Evolutionary conservation across 2,113 vertebrate species (phyloP), one percentile per base, ranked within the genome.

Genomic region (Zeus faber): DNA sequence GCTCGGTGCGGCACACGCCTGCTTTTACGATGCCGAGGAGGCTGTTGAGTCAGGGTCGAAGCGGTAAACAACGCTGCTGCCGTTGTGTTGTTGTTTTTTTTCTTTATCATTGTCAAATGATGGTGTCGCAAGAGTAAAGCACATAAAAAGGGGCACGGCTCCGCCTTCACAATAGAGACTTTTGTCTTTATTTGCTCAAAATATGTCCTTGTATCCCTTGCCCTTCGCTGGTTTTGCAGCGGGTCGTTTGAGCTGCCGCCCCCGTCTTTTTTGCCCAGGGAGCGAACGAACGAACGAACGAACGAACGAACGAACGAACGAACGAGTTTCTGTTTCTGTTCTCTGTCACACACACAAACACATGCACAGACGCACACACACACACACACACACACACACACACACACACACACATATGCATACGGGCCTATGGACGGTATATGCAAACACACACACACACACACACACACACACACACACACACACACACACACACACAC

Each of bases 1-100:
- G 62, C 68, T 76, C 70, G 54, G 27, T 75, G 69, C 69, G 58
- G 61, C 72, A 66, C 21, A 37, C 43, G 58, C 22, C 44, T 52
- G 55, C 37, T 79, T 76, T 77, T 67, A 74, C 62, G 52, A 39
- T 61, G 49, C 58, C 18, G 20, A 41, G 8, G 47, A 57, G 55
- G 57, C 74, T 64, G 48, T 77, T 69, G 66, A 66, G 24, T 44
- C 62, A 41, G 45, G 46, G 52, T 65, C 57, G 67, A 25, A 67
- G 58, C 63, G 65, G 57, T 67, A 71, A 73, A 73, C 48, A 54
- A 26, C 22, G 23, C 10, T 31, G 14, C 21, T 13, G 29, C 29
- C 13, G 29, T 41, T 17, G n/a, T 41, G 7, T 25, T 46, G 11
- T 24, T 14, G 2, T 21, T 20, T 21, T 47, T 40, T 67, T 53